Evolutionary conservation across 1,140 invertebrate species (phyloP).

Genomic region (Drosophila sulfurigaster): DNA sequence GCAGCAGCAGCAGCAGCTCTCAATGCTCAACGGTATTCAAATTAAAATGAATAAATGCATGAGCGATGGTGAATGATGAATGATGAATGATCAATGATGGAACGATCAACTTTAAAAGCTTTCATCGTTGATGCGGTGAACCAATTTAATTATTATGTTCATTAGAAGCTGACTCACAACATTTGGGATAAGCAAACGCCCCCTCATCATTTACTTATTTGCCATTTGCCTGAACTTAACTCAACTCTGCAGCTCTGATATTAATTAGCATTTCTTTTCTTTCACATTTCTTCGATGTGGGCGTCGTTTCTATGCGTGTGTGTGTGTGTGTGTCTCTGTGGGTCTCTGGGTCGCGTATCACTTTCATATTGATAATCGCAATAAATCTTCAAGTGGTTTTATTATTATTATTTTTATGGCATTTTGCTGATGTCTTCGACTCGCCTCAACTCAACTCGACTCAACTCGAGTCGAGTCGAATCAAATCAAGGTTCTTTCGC

Average conservation of each 20-base stretch:
- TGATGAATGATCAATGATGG: background rate
- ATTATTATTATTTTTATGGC: slow-evolving; percentile 69
- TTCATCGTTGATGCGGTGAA: slow-evolving; percentile 26
- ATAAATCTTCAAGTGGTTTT: slow-evolving; percentile 64
- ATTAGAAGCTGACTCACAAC: slow-evolving; percentile 31
- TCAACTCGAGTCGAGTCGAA: slow-evolving; percentile 7
- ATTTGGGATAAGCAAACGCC: slow-evolving; percentile 14
- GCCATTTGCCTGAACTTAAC: background rate
- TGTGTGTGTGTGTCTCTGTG: slow-evolving; percentile 25
- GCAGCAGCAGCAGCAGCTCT: slow-evolving; percentile 2
- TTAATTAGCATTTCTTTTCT: slow-evolving; percentile 13
- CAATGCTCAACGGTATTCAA: slow-evolving; percentile 17
- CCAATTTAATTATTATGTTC: slow-evolving; percentile 34
- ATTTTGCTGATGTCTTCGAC: slow-evolving; percentile 19
- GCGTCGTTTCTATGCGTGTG: background rate
- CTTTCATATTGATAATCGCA: slow-evolving; percentile 79
- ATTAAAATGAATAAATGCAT: slow-evolving; percentile 2
- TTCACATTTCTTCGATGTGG: slow-evolving; percentile 36
- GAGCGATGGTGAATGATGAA: slow-evolving; percentile 3
- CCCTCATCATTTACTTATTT: background rate
- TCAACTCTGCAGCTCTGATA: background rate
- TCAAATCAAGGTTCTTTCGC: slow-evolving; percentile 44
- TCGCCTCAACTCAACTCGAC: background rate
- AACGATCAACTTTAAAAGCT: slow-evolving; percentile 6
- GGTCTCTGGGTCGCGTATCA: slow-evolving; percentile 74